Conservation (phyloP, 2,888 invertebrate species). For the Chrysolina oricalcia region DNA sequence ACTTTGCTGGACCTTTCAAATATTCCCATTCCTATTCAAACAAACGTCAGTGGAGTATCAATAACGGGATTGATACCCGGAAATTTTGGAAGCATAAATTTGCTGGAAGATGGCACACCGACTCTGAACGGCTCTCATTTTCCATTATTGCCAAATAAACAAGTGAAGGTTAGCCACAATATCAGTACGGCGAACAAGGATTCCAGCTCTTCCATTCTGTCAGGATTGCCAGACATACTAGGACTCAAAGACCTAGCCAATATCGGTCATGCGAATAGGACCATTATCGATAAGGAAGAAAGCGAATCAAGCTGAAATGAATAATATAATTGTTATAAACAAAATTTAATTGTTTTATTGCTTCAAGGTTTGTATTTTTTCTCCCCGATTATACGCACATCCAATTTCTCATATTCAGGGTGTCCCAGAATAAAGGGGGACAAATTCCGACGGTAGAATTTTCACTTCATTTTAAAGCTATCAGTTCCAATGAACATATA, state of each 20-base stretch:
- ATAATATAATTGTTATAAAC: background rate
- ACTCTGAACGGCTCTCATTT: constrained; percentile 46
- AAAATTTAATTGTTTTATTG: no score
- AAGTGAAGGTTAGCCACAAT: constrained; percentile 65
- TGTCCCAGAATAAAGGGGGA: no score
- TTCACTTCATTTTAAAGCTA: no score
- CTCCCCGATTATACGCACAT: no score
- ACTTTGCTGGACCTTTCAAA: constrained; percentile 73
- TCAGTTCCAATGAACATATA: no score
- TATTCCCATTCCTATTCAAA: constrained; percentile 74
- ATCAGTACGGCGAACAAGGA: constrained; percentile 63
- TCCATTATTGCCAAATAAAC: constrained; percentile 63
- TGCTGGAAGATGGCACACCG: constrained; percentile 46
- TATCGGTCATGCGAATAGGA: constrained; percentile 3
- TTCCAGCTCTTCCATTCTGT: constrained; percentile 60
- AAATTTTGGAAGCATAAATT: constrained; percentile 50
- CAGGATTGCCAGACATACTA: constrained; percentile 58
- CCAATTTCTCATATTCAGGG: no score
- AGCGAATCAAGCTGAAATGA: constrained; percentile 2
- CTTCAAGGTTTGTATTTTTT: no score
- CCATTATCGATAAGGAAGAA: background rate
- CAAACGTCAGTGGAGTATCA: constrained; percentile 74
- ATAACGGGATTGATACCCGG: constrained; percentile 70
- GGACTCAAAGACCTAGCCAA: constrained; percentile 49
- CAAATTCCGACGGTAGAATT: no score